phyloP scores from a whole-genome alignment of 1,140 invertebrate genomes.

The fruit fly (Drosophila melanogaster) region DNA sequence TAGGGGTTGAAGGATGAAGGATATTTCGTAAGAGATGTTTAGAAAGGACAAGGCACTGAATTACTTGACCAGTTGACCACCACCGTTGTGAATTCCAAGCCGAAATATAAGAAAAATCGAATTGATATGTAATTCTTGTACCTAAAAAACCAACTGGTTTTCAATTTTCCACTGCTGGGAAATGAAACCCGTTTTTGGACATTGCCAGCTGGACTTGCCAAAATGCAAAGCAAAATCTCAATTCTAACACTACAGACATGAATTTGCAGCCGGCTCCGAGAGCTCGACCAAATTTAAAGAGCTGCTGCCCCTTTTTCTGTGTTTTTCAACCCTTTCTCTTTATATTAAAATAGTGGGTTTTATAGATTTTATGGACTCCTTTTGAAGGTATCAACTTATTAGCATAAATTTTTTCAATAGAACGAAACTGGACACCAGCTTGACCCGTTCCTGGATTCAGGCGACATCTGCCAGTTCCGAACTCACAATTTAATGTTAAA shows the following conservation, averaged over 20 bases:
- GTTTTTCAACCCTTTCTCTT: slow-evolving; percentile 52
- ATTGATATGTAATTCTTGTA: slow-evolving; percentile 7
- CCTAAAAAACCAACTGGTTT: slow-evolving; percentile 59
- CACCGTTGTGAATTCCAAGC: not conserved
- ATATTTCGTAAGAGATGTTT: too few species aligned
- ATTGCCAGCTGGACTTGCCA: slow-evolving; percentile 23
- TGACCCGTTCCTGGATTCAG: slow-evolving; percentile 2
- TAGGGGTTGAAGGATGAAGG: not conserved
- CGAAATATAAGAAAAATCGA: slow-evolving; percentile 1
- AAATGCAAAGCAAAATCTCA: slow-evolving; percentile 10
- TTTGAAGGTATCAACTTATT: slow-evolving; percentile 34
- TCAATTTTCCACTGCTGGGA: slow-evolving; percentile 37
- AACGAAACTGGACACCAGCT: slow-evolving; percentile 41
- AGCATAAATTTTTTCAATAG: slow-evolving; percentile 55
- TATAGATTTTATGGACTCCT: slow-evolving; percentile 42
- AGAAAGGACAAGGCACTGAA: not conserved
- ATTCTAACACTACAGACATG: not conserved
- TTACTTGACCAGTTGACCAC: slow-evolving; percentile 24
- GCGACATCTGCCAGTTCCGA: slow-evolving; percentile 41
- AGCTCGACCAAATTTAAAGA: slow-evolving; percentile 39
- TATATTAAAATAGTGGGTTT: slow-evolving; percentile 13
- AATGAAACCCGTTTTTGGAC: slow-evolving; percentile 59
- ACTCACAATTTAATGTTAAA: slow-evolving; percentile 1
- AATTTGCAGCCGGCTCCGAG: slow-evolving; percentile 40
- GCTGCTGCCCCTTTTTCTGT: slow-evolving; percentile 25